Conservation (phyloP, 2,797 vertebrate genomes). For the Onychomys torridus region DNA sequence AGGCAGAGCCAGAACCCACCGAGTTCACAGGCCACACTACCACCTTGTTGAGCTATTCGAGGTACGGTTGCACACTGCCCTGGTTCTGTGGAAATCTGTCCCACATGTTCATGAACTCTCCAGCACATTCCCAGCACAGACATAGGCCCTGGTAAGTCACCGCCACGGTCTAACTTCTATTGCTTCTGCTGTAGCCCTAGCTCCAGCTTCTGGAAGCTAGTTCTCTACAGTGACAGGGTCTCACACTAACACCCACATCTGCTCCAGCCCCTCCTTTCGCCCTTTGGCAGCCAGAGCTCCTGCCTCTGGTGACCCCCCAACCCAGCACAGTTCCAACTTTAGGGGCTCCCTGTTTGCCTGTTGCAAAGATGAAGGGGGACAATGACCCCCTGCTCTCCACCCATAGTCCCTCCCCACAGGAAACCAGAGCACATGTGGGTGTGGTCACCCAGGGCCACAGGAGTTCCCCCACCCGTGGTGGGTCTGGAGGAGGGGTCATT, state of each 20-base stretch:
- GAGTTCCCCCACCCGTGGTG: conserved; percentile 29
- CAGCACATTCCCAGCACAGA: not conserved
- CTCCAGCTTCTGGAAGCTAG: not conserved
- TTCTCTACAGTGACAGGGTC: not conserved
- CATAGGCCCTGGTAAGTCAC: not conserved
- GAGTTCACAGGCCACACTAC: not conserved
- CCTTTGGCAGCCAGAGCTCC: not conserved
- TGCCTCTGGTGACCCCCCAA: not conserved
- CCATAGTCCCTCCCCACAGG: conserved; percentile 54
- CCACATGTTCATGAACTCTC: not conserved
- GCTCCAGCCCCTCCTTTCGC: not conserved
- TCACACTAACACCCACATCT: not conserved
- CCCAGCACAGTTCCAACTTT: not conserved
- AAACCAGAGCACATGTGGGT: conserved; percentile 64
- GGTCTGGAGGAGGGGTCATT: conserved; percentile 73
- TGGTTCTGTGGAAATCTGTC: not conserved
- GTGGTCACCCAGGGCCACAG: conserved; percentile 66
- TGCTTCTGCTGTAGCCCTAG: not conserved
- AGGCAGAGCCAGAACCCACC: not conserved
- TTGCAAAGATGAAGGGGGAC: not conserved
- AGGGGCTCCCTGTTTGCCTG: conserved; percentile 55
- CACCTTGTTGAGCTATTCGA: not conserved
- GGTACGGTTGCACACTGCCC: not conserved
- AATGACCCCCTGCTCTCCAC: conserved; percentile 31
- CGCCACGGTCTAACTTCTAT: not conserved